Conservation (phyloP, 2,797 vertebrate species). For the Poeciliopsis infans region DNA sequence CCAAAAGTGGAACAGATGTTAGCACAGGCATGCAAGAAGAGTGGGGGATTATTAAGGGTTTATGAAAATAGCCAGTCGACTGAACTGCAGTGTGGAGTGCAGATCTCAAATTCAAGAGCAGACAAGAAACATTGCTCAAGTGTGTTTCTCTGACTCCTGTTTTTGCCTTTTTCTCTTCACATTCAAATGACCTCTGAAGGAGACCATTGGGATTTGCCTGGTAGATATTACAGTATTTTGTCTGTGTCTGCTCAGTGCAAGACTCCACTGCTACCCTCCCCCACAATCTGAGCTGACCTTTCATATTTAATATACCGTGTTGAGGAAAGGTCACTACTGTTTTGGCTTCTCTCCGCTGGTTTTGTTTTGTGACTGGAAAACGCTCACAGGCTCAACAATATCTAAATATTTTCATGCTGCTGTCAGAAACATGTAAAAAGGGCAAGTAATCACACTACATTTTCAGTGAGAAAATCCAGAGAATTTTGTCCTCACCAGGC, state of each 20-base stretch:
- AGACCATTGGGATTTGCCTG: constrained; percentile 47
- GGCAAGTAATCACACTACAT: constrained; percentile 65
- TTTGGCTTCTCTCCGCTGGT: constrained; percentile 79
- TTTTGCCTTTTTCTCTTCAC: constrained; percentile 48
- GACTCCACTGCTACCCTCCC: constrained; percentile 49
- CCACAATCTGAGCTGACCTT: constrained; percentile 77
- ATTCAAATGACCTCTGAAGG: constrained; percentile 75
- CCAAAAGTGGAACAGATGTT: constrained; percentile 41
- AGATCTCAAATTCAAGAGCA: constrained; percentile 42
- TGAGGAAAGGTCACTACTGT: constrained; percentile 84
- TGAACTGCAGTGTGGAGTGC: constrained; percentile 19
- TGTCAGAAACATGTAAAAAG: constrained; percentile 78
- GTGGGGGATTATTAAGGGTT: constrained; percentile 35
- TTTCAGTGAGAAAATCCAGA: constrained; percentile 52
- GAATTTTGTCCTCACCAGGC: constrained; percentile 30
- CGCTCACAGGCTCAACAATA: constrained; percentile 60
- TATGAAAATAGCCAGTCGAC: constrained; percentile 27
- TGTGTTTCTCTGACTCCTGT: constrained; percentile 46
- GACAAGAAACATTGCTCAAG: constrained; percentile 35
- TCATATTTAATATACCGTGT: constrained; percentile 83
- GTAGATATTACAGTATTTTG: constrained; percentile 73
- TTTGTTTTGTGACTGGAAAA: constrained; percentile 80
- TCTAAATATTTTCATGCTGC: constrained; percentile 75
- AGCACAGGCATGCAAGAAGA: constrained; percentile 35
- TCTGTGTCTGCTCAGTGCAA: constrained; percentile 57